Evolutionary conservation across 1,140 invertebrate genomes (phyloP), one percentile per base, ranked within the genome.

Genomic region (Cydia splendana): DNA sequence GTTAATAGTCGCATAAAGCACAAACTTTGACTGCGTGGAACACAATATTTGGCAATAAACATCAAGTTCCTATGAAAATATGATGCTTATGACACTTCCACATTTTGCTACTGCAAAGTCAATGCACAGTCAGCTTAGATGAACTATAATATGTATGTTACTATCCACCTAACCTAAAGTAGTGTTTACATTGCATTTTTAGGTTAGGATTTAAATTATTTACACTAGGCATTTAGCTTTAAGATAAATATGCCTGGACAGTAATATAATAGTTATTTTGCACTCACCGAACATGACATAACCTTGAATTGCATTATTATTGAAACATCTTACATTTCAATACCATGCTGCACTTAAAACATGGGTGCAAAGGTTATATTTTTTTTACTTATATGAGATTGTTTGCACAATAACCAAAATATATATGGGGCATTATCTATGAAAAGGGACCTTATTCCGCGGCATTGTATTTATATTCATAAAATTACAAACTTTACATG

Each of bases 351-450:
- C 20, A 24, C 5, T 48, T 57, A 18, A 9, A 62, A 62, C 18
- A 62, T 24, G 57, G 57, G 20, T 20, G 57, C 57, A 62, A 62
- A 62, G 57, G 57, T 62, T 62, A 62, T 20, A 62, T 51, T 51
- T 4, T 3, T 51, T 51, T 13, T 13, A 51, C 15, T 51, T 51
- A 51, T 62, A 24, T 20, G 6, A 24, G 20, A 24, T 24, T 62
- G 15, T 24, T 6, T 24, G 6, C 9, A 24, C 0, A 7, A 18
- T 53, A 13, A 18, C 4, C 6, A n/a, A 53, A 18, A 53, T 15
- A 53, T 20, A 24, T 24, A n/a, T n/a, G n/a, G n/a, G n/a, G n/a
- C n/a, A n/a, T n/a, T n/a, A n/a, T n/a, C n/a, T n/a, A n/a, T n/a
- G n/a, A n/a, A n/a, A n/a, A n/a, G n/a, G n/a, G n/a, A n/a, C n/a